These are phyloP conservation scores for Tiliacea aurago DNA, from an alignment of 2,888 invertebrate genomes.

Conservation along the genomic window DNA sequence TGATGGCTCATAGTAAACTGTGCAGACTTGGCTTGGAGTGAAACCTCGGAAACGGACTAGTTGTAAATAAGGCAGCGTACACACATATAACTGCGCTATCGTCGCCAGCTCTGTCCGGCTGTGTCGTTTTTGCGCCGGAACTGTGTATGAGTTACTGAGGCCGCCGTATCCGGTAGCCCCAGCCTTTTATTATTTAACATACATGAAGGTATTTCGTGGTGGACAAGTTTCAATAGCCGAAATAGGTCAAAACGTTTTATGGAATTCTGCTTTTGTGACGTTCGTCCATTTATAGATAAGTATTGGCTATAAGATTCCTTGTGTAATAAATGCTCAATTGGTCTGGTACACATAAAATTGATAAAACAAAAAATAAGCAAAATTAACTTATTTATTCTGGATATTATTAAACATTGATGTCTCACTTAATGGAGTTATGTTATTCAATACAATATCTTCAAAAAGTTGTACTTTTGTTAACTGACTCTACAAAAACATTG, in stretches of 20 bases:
- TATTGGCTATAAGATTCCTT: background rate
- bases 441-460: background rate
- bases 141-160: conserved; percentile 85
- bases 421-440: background rate
- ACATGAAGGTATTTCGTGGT: conserved; percentile 69
- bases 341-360: background rate
- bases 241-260: conserved; percentile 57
- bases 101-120: conserved; percentile 76
- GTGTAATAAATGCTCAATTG: background rate
- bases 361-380: background rate
- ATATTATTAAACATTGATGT: background rate
- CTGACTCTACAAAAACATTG: background rate
- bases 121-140: conserved; percentile 87
- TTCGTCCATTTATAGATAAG: conserved; percentile 5
- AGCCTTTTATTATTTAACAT: conserved; percentile 76
- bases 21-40: conserved; percentile 62
- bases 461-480: background rate
- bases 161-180: conserved; percentile 77
- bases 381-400: background rate
- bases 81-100: conserved; percentile 78
- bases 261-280: conserved; percentile 18
- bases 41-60: conserved; percentile 74
- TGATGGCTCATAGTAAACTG: conserved; percentile 54
- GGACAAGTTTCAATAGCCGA: conserved; percentile 63
- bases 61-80: conserved; percentile 78